A percentile compares a stretch with the other conserved stretches of the same genome.
phyloP scores from a whole-genome alignment of 2,888 invertebrate species.

The Rosalia funebris region DNA sequence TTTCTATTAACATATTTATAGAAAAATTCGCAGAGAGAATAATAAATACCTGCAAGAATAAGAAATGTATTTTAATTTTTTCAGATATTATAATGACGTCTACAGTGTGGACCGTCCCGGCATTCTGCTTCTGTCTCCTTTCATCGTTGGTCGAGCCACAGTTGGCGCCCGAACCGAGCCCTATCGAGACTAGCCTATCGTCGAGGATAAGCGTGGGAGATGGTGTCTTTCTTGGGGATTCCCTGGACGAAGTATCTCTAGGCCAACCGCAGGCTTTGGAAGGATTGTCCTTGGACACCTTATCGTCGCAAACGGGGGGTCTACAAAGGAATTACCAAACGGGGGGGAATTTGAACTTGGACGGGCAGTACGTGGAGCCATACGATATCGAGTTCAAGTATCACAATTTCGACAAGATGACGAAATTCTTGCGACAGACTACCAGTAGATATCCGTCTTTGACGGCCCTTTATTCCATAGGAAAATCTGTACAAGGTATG shows the following conservation, averaged over 20 bases:
- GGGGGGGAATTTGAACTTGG: conserved; percentile 37
- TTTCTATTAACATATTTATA: neutral
- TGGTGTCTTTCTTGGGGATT: conserved; percentile 6
- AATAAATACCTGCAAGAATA: no score
- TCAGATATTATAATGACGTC: conserved; percentile 5
- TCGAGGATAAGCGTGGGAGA: conserved; percentile 41
- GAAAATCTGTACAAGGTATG: conserved; percentile 89
- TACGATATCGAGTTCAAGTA: conserved; percentile 77
- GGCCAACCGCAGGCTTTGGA: neutral
- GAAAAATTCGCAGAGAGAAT: neutral
- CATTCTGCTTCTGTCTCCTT: conserved; percentile 4
- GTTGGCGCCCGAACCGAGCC: neutral
- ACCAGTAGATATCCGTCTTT: conserved; percentile 85
- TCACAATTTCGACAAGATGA: conserved; percentile 88
- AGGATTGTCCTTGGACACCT: conserved; percentile 1
- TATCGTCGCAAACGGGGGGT: conserved; percentile 13
- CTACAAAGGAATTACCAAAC: conserved; percentile 50
- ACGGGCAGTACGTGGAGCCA: conserved; percentile 48
- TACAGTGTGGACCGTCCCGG: neutral
- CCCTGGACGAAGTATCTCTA: neutral
- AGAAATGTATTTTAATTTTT: no score
- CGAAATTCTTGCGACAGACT: conserved; percentile 81
- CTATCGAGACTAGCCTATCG: conserved; percentile 31
- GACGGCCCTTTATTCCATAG: conserved; percentile 92
- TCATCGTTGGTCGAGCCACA: neutral